Conservation (phyloP, 2,888 invertebrate genomes). For the Hybos culiciformis region DNA sequence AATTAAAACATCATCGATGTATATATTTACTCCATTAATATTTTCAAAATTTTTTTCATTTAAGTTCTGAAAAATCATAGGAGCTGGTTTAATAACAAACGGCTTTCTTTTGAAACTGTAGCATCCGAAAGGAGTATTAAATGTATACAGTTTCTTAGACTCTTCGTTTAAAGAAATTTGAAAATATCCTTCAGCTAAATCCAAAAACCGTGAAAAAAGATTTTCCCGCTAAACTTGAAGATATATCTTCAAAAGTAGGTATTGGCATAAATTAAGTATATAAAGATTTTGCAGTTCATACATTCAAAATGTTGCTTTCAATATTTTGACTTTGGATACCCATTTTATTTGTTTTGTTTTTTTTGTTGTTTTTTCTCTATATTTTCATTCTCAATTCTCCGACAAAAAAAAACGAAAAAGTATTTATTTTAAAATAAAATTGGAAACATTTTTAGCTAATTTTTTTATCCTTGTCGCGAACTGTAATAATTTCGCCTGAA, state of each 20-base stretch:
- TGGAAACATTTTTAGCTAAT: too few species aligned
- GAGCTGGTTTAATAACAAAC: slow-evolving; percentile 15
- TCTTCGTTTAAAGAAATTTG: neutral
- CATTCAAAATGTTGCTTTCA: too few species aligned
- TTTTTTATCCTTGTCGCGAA: too few species aligned
- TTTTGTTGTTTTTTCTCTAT: too few species aligned
- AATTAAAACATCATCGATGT: slow-evolving; percentile 22
- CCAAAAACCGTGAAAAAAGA: neutral
- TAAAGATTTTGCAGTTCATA: too few species aligned
- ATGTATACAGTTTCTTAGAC: neutral
- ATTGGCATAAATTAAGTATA: too few species aligned
- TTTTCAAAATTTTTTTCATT: slow-evolving; percentile 16
- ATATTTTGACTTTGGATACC: too few species aligned
- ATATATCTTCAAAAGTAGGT: slow-evolving; percentile 16
- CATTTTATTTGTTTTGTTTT: too few species aligned
- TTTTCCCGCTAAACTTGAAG: slow-evolving; percentile 11
- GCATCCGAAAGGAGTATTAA: neutral
- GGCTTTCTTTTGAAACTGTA: neutral
- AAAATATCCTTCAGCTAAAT: neutral
- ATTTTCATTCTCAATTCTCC: too few species aligned
- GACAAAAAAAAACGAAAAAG: too few species aligned
- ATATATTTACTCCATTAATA: slow-evolving; percentile 20
- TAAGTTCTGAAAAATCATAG: slow-evolving; percentile 18
- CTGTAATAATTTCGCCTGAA: too few species aligned
- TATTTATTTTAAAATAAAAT: too few species aligned